Conservation (phyloP, 2,888 invertebrate genomes). For the Tiphia femorata region DNA sequence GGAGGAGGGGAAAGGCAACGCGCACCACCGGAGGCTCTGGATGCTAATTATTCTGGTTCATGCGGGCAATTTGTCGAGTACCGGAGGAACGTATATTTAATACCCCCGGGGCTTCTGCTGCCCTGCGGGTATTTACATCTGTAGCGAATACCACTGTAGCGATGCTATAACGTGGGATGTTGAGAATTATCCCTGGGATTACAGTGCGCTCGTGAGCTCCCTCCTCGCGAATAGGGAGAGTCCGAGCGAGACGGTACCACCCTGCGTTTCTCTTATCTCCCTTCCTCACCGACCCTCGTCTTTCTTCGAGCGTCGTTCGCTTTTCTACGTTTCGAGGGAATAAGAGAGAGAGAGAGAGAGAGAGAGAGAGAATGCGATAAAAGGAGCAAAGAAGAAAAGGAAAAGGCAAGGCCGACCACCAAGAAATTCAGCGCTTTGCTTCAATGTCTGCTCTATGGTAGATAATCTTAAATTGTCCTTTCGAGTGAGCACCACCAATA, state of each 20-base stretch:
- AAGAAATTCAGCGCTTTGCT: too few relatives aligned
- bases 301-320: too few relatives aligned
- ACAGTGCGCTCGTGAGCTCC: slow-evolving; percentile 5
- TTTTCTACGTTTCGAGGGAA: too few relatives aligned
- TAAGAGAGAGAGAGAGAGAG: too few relatives aligned
- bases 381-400: too few relatives aligned
- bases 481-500: too few relatives aligned
- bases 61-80: slow-evolving; percentile 64
- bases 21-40: slow-evolving; percentile 45
- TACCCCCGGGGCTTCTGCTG: slow-evolving; percentile 48
- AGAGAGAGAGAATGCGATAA: too few relatives aligned
- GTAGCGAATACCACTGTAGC: slow-evolving; percentile 54
- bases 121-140: slow-evolving; percentile 64
- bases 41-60: slow-evolving; percentile 66
- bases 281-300: neutral
- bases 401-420: too few relatives aligned
- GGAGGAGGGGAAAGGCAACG: slow-evolving; percentile 23
- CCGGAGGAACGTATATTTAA: slow-evolving; percentile 59
- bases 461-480: too few relatives aligned
- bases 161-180: slow-evolving; percentile 36
- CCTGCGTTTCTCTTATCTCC: neutral
- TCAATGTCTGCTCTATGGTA: too few relatives aligned
- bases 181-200: slow-evolving; percentile 45
- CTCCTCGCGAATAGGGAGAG: neutral
- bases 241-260: neutral